Evolutionary conservation across 2,888 invertebrate genomes (phyloP), one percentile per base, ranked within the genome.

Genomic region (Thymelicus lineola): DNA sequence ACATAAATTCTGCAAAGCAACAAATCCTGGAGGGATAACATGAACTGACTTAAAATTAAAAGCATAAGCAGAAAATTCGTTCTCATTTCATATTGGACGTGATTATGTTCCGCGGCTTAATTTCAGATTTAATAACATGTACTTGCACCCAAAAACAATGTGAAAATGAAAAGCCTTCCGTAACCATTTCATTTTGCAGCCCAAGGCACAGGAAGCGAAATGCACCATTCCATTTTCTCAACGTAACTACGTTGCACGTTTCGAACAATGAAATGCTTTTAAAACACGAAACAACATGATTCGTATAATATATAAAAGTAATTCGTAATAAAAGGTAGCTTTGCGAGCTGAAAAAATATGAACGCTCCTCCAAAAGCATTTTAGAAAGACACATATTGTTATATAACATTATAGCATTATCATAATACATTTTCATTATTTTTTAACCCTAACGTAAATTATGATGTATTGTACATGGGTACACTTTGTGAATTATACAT

Each of bases 201-300:
- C 89, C 86, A 87, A 88, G 90, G 91, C 89, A 81, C 83, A 86
- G 89, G 85, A 87, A 86, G 83, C 84, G 82, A 84, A 89, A 88
- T 90, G 87, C 89, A 86, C 84, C 83, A 86, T 90, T 89, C 88
- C 86, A 90, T 91, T 91, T 88, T 88, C 89, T 88, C 87, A 79
- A 75, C 87, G 85, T 89, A 89, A 89, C 88, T 85, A 86, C 86
- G 79, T 87, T 86, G 86, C 86, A 85, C 85, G 85, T 82, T 86
- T 86, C 84, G 88, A 89, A 92, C 92, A 91, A 91, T 90, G 90
- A 89, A 92, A 91, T 86, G 92, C 91, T 92, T 91, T 92, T 91
- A 91, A 91, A 91, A 90, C 86, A 88, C 83, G 86, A 84, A 87
- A 87, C 86, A 86, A 86, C 86, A 84, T 87, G 86, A 88, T 88